Conservation (phyloP, 1,140 invertebrate species). For the Drosophila miranda region DNA sequence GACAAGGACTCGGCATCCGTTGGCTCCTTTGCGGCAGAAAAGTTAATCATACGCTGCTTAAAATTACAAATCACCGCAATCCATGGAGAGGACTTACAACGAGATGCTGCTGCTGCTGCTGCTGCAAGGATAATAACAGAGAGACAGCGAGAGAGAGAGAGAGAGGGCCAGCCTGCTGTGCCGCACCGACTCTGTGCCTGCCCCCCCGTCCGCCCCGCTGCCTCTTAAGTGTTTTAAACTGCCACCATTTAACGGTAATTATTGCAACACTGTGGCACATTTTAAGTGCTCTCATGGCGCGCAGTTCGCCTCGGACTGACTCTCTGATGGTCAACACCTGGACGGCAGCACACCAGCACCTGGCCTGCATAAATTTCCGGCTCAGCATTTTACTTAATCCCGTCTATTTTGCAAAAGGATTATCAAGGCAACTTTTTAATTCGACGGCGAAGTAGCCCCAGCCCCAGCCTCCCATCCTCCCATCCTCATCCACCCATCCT, state of each 20-base stretch:
- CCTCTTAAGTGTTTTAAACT: conserved; percentile 68
- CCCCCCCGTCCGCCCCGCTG: not conserved
- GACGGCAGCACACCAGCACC: conserved; percentile 40
- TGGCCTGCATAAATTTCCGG: conserved; percentile 74
- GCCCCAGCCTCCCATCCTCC: conserved; percentile 1
- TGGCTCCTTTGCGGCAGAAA: conserved; percentile 25
- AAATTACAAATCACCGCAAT: conserved; percentile 78
- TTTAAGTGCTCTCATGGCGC: conserved; percentile 60
- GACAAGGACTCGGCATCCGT: not conserved
- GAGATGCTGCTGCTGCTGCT: conserved; percentile 10
- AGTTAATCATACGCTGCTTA: conserved; percentile 76
- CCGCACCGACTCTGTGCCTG: conserved; percentile 11
- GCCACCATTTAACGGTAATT: conserved; percentile 78
- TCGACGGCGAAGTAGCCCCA: conserved; percentile 45
- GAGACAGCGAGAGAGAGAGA: too few species aligned
- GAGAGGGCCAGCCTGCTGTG: conserved; percentile 33
- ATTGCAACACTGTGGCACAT: conserved; percentile 80
- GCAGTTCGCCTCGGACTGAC: conserved; percentile 18
- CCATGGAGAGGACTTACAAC: conserved; percentile 28
- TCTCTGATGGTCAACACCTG: conserved; percentile 47
- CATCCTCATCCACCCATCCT: too few species aligned
- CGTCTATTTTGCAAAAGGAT: conserved; percentile 79
- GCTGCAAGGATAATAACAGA: conserved; percentile 69
- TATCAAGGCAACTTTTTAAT: conserved; percentile 81
- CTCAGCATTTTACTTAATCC: conserved; percentile 77